A percentile compares a stretch with the other conserved stretches of the same genome.
Conservation (phyloP, 1,140 invertebrate genomes). For the Hycleus cichorii region DNA sequence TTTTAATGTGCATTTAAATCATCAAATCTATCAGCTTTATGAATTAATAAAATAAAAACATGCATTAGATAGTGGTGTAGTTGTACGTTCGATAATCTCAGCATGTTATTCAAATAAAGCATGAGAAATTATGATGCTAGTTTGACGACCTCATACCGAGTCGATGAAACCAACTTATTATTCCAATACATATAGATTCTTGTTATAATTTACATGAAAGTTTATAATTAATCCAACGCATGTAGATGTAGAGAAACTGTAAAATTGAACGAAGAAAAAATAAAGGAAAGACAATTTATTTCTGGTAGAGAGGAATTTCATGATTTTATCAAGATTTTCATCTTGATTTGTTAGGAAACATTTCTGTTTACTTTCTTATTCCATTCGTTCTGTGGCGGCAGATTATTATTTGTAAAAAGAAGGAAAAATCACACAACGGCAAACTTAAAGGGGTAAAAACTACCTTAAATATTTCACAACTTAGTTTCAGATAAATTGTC, state of each 20-base stretch:
- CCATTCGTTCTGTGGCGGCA: conserved; percentile 3
- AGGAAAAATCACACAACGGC: conserved; percentile 20
- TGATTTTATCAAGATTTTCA: conserved; percentile 1
- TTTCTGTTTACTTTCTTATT: conserved; percentile 5
- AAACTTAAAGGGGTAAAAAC: conserved; percentile 28
- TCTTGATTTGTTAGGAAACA: conserved; percentile 5
- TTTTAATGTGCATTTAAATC: too few relatives aligned
- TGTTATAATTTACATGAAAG: neutral
- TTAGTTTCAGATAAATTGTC: conserved; percentile 33
- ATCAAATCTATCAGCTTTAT: neutral
- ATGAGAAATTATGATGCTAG: conserved; percentile 4
- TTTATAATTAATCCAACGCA: neutral
- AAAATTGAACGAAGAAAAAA: neutral
- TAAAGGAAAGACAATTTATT: neutral
- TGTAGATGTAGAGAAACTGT: conserved; percentile 1
- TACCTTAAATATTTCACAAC: conserved; percentile 32
- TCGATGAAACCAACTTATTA: conserved; percentile 3
- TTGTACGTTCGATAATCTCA: neutral
- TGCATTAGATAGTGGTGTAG: neutral
- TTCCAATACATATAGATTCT: neutral
- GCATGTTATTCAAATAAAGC: conserved; percentile 3
- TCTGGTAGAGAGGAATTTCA: neutral
- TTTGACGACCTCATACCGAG: conserved; percentile 7
- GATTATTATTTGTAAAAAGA: neutral
- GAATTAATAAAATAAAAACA: conserved; percentile 1